These are phyloP conservation scores for Pinna nobilis DNA, from an alignment of 1,140 invertebrate species.

Conservation along the genomic window DNA sequence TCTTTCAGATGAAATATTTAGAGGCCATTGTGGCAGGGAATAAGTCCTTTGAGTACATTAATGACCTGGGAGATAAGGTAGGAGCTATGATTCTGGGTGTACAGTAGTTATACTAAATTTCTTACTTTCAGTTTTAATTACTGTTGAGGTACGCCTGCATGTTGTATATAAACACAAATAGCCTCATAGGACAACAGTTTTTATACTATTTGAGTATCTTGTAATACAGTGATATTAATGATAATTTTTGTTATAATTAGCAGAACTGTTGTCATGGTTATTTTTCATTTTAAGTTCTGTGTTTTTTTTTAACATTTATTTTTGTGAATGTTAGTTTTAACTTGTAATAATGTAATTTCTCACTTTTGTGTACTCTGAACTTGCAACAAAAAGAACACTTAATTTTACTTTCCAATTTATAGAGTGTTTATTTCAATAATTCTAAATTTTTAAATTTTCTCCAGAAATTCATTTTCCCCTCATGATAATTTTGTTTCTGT, in stretches of 20 bases:
- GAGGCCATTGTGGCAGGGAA: conserved; percentile 39
- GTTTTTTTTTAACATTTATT: no score
- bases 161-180: background rate
- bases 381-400: background rate
- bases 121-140: no score
- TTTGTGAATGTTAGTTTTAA: no score
- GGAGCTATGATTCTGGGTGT: no score
- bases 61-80: conserved; percentile 32
- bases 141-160: no score
- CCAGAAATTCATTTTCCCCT: background rate
- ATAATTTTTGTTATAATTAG: background rate
- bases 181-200: background rate
- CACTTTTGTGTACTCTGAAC: background rate
- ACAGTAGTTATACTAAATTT: no score
- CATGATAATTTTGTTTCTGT: background rate
- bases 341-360: background rate
- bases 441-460: background rate
- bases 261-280: no score
- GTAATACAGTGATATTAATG: background rate
- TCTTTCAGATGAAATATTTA: conserved; percentile 28
- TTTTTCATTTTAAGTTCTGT: no score
- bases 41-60: conserved; percentile 38
- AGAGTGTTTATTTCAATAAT: background rate
- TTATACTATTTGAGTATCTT: background rate
- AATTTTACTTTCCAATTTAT: background rate